Evolutionary conservation across 2,113 vertebrate genomes (phyloP).

Genomic region (Phyllostomus hastatus): DNA sequence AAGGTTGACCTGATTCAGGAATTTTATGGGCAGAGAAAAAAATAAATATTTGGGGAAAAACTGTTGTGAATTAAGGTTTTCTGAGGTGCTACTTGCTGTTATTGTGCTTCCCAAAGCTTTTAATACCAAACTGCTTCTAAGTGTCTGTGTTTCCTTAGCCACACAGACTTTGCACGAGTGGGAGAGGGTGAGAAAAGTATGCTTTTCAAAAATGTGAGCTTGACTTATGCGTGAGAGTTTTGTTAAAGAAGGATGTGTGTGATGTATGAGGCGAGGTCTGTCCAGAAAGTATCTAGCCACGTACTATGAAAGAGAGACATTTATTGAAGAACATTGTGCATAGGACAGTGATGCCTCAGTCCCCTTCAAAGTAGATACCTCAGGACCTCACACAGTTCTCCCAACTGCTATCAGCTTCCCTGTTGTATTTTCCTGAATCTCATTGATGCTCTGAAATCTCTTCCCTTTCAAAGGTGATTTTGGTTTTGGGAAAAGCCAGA

Average conservation of each 20-base stretch:
- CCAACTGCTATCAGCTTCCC: too few species aligned
- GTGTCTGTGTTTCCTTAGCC: background rate
- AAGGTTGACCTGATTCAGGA: background rate
- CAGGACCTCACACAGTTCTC: too few species aligned
- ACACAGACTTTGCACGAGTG: background rate
- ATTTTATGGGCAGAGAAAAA: conserved; percentile 7
- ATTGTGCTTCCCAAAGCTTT: background rate
- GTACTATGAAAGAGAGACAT: too few species aligned
- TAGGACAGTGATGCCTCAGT: too few species aligned
- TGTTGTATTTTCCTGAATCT: too few species aligned
- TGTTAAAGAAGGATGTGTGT: background rate
- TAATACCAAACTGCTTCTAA: background rate
- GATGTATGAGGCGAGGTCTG: background rate
- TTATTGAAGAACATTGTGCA: too few species aligned
- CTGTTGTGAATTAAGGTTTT: background rate
- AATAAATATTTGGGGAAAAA: background rate
- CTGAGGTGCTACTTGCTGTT: background rate
- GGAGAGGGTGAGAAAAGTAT: background rate
- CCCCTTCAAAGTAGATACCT: too few species aligned
- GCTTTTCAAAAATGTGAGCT: background rate
- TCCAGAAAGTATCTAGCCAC: too few species aligned
- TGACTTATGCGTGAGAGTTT: background rate
- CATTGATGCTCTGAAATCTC: too few species aligned
- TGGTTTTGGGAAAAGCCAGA: too few species aligned
- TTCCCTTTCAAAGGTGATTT: too few species aligned